Percentiles rank a stretch among this genome's conserved stretches.
Evolutionary conservation across 2,888 invertebrate genomes (phyloP).

Genomic region (Caenorhabditis angaria): DNA sequence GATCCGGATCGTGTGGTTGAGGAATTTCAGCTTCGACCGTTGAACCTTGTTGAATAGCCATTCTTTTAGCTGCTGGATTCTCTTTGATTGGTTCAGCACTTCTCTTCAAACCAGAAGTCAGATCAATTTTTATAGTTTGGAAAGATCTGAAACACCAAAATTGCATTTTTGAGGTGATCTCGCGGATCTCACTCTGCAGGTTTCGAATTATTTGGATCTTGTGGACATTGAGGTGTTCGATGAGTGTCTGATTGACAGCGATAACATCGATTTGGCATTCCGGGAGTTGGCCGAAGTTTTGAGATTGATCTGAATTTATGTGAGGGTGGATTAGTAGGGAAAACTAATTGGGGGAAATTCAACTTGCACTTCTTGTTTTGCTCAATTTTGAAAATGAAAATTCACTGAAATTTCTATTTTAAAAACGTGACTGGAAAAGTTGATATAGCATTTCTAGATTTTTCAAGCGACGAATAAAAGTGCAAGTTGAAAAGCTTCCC

Average conservation of each 20-base stretch:
- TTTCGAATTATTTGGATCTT: conserved; percentile 41
- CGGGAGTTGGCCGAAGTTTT: conserved; percentile 67
- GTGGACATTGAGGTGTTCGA: conserved; percentile 68
- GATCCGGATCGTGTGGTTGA: conserved; percentile 65
- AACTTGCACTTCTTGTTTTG: background rate
- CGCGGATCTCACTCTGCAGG: conserved; percentile 10
- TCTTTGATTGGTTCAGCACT: conserved; percentile 28
- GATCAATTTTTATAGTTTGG: conserved; percentile 48
- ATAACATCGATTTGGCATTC: conserved; percentile 64
- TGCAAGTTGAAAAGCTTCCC: no score
- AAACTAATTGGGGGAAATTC: no score
- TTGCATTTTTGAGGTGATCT: no score
- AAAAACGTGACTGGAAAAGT: background rate
- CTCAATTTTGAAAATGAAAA: background rate
- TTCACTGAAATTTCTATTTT: background rate
- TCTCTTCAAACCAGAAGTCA: conserved; percentile 45
- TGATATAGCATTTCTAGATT: no score
- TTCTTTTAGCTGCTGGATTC: conserved; percentile 22
- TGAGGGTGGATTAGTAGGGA: background rate
- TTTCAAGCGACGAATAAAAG: no score
- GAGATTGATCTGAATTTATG: conserved; percentile 62
- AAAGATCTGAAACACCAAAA: conserved; percentile 17
- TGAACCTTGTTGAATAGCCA: conserved; percentile 14
- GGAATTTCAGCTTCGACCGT: conserved; percentile 62
- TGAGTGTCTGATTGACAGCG: conserved; percentile 67